Evolutionary conservation across 2,113 vertebrate genomes (phyloP).

Genomic region (Oncorhynchus gorbuscha): DNA sequence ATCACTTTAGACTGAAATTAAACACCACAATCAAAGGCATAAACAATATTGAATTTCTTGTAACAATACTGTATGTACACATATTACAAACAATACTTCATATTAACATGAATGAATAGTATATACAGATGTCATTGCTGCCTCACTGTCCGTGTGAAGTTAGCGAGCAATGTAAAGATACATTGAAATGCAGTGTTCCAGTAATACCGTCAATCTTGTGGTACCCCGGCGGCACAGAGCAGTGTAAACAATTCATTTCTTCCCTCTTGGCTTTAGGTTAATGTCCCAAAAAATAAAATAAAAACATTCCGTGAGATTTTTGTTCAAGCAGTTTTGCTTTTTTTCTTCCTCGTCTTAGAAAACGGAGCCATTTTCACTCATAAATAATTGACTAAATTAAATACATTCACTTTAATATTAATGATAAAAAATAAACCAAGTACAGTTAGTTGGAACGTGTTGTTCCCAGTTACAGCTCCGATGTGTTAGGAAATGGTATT

Average conservation of each 20-base stretch:
- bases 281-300: slow-evolving; percentile 75
- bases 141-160: slow-evolving; percentile 80
- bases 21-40: slow-evolving; percentile 85
- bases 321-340: slow-evolving; percentile 81
- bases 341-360: slow-evolving; percentile 91
- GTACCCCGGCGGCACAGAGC: slow-evolving; percentile 80
- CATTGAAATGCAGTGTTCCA: slow-evolving; percentile 87
- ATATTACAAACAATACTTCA: slow-evolving; percentile 88
- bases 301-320: slow-evolving; percentile 82
- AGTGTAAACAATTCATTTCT: slow-evolving; percentile 85
- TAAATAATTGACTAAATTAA: slow-evolving; percentile 97
- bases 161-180: slow-evolving; percentile 84
- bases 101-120: slow-evolving; percentile 92
- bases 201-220: slow-evolving; percentile 74
- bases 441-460: slow-evolving; percentile 81
- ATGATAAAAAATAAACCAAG: slow-evolving; percentile 78
- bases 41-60: slow-evolving; percentile 81
- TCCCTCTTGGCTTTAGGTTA: slow-evolving; percentile 84
- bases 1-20: slow-evolving; percentile 83
- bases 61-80: slow-evolving; percentile 85
- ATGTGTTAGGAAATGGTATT: slow-evolving; percentile 87
- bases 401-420: slow-evolving; percentile 94
- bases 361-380: slow-evolving; percentile 82
- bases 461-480: slow-evolving; percentile 80
- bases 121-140: slow-evolving; percentile 82